Base-by-base conservation (phyloP, 2,888 invertebrate genomes). In the Cataglyphis cursor region DNA sequence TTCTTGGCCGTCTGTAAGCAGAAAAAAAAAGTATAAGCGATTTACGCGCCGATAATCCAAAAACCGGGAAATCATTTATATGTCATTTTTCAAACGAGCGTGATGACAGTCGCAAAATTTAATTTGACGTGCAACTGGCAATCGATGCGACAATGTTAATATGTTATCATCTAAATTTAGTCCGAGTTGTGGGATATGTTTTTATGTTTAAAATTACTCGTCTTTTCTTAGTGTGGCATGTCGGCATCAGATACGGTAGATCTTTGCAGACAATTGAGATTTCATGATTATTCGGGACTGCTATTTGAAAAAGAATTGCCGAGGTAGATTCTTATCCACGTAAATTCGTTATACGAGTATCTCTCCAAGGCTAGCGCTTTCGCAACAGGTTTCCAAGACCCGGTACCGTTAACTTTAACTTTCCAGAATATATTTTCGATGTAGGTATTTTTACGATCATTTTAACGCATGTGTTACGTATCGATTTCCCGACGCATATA, bases 1-100 rank as follows among this genome's bases (percentile, higher is more conserved):
- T 96, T 96, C 92, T 96, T 96, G 72, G 95, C 93, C 89, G 95
- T 95, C 96, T 96, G 95, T 48, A 70, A 88, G 85, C 61, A 31
- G 61, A 51, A 28, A 12, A 41, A 21, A 44, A 21, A 2, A 31
- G 21, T 1, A 15, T 10, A 1, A 59, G 9, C 28, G 21, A 44
- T 44, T 78, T 28, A 15, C 31, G 6, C 15, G 66, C 0, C 18
- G 31, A 38, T 74, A 48, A 48, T 64, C 18, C 24, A 18, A 54
- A 35, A 18, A 35, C 5, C 74, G 48, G 38, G 6, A 48, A 57
- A 65, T 31, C 12, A 4, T 18, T 15, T 21, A 35, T 35, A 24
- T 61, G 12, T 9, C 24, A 57, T 62, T 61, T 57, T 74, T 48
- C 38, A 38, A 51, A 48, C 51, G 21, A 31, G 15, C 9, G 21